These are phyloP conservation scores for Lophochroa leadbeateri DNA, from an alignment of 2,113 vertebrate species.

Conservation along the genomic window DNA sequence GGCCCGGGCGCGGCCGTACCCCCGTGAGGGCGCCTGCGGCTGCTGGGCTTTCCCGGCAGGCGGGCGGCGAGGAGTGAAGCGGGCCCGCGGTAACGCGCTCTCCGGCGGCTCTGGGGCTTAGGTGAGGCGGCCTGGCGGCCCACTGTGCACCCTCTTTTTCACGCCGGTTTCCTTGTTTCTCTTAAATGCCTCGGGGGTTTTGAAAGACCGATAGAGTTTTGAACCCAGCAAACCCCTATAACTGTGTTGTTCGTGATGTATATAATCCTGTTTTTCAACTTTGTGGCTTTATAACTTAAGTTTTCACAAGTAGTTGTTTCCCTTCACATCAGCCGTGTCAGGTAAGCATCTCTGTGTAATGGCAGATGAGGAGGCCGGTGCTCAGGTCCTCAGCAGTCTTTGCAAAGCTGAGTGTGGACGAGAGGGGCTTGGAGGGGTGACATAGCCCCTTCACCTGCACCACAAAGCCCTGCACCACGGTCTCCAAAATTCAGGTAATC, in stretches of 20 bases:
- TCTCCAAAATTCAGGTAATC: accelerated
- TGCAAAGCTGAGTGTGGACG: accelerated
- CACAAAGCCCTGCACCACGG: accelerated
- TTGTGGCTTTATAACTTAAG: accelerated
- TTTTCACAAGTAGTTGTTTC: accelerated
- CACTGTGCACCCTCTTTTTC: neutral
- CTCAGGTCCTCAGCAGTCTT: accelerated
- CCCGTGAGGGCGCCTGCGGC: neutral
- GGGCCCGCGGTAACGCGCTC: no score
- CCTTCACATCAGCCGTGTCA: accelerated
- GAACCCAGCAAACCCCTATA: accelerated
- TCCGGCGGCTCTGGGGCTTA: neutral
- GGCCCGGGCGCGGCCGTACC: neutral
- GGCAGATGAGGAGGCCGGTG: neutral
- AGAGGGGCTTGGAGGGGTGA: accelerated
- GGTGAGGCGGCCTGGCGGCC: neutral
- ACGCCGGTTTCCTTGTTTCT: neutral
- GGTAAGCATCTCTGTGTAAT: accelerated
- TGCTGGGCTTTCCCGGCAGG: accelerated
- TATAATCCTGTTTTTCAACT: accelerated
- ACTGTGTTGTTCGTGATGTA: accelerated
- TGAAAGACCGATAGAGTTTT: neutral
- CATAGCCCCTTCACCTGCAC: accelerated
- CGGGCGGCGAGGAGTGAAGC: neutral
- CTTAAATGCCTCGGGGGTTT: neutral